phyloP scores from a whole-genome alignment of 2,888 invertebrate species.

The Drosophila nr. perissopoda region DNA sequence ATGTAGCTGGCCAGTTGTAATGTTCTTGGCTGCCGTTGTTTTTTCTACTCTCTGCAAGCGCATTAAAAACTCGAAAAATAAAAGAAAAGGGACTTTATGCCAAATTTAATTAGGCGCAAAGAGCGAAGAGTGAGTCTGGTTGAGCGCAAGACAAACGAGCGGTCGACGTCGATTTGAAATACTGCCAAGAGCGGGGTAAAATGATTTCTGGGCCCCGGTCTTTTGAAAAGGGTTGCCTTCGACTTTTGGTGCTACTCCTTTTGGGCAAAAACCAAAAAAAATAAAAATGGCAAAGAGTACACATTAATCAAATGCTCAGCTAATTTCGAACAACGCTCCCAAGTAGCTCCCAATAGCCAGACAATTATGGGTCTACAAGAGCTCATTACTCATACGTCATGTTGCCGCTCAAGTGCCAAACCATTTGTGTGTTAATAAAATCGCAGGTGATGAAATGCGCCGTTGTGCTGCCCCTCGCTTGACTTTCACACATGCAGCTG shows the following conservation, averaged over 20 bases:
- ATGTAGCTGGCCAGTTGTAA: slow-evolving; percentile 62
- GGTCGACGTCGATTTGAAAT: slow-evolving; percentile 79
- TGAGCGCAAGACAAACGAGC: slow-evolving; percentile 74
- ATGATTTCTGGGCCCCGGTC: slow-evolving; percentile 53
- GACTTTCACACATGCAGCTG: slow-evolving; percentile 1
- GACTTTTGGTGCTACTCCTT: slow-evolving; percentile 50
- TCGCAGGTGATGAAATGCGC: slow-evolving; percentile 47
- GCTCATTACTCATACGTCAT: slow-evolving; percentile 69
- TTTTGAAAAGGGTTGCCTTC: slow-evolving; percentile 71
- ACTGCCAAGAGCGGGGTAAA: slow-evolving; percentile 66
- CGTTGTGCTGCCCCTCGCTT: neutral
- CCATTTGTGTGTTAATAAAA: slow-evolving; percentile 45
- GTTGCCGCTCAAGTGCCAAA: slow-evolving; percentile 32
- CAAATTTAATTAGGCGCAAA: slow-evolving; percentile 83
- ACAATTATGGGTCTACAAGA: slow-evolving; percentile 34
- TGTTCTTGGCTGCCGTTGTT: slow-evolving; percentile 42
- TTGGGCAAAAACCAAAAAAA: slow-evolving; percentile 18
- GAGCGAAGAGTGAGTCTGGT: slow-evolving; percentile 57
- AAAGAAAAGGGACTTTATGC: slow-evolving; percentile 71
- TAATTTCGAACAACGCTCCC: slow-evolving; percentile 58
- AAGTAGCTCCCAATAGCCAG: slow-evolving; percentile 27
- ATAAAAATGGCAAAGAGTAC: slow-evolving; percentile 46
- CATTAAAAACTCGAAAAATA: slow-evolving; percentile 16
- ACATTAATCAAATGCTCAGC: slow-evolving; percentile 74
- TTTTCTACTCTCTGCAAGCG: slow-evolving; percentile 27